phyloP scores from a whole-genome alignment of 2,888 invertebrate species.

The Bugulina stolonifera region DNA sequence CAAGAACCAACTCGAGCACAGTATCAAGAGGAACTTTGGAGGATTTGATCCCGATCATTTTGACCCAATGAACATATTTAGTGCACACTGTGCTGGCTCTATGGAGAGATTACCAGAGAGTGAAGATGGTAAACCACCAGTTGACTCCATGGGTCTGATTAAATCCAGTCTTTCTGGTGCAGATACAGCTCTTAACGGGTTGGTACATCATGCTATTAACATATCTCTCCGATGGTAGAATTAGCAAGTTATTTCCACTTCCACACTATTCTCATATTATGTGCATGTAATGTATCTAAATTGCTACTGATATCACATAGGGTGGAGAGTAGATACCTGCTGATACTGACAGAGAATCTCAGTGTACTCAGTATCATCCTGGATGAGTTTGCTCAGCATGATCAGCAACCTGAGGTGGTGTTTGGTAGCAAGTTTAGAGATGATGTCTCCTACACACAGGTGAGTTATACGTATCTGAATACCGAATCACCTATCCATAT shows the following conservation, averaged over 20 bases:
- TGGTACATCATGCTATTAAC: too few relatives aligned
- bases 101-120: background rate
- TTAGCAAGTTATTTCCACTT: too few relatives aligned
- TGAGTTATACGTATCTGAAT: constrained; percentile 26
- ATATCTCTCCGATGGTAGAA: too few relatives aligned
- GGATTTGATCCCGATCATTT: constrained; percentile 25
- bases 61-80: constrained; percentile 3
- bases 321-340: constrained; percentile 45
- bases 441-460: constrained; percentile 46
- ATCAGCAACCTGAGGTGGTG: constrained; percentile 36
- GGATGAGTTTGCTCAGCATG: constrained; percentile 35
- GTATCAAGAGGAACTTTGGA: constrained; percentile 26
- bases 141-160: constrained; percentile 20
- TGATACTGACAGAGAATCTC: constrained; percentile 48
- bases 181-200: constrained; percentile 3
- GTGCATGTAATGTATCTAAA: too few relatives aligned
- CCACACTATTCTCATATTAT: too few relatives aligned
- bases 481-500: too few relatives aligned
- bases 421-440: constrained; percentile 46
- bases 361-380: constrained; percentile 44
- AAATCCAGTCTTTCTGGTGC: constrained; percentile 15
- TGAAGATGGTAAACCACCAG: background rate
- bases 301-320: too few relatives aligned
- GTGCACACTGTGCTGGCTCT: background rate
- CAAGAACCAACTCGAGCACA: constrained; percentile 13